Conservation (phyloP, 2,888 invertebrate genomes). For the Luffia ferchaultella region DNA sequence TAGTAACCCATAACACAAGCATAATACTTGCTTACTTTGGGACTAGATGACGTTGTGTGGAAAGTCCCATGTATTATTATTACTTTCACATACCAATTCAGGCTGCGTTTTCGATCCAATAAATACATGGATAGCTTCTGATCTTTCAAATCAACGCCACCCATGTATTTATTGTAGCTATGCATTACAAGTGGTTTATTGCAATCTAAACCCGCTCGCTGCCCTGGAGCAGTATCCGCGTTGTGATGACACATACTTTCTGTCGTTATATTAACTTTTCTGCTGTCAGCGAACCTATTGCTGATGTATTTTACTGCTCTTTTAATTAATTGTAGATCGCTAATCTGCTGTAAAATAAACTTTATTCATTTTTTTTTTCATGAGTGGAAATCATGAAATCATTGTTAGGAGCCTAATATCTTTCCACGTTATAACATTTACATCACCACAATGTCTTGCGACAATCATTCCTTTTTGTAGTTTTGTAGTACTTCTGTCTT, state of each 20-base stretch:
- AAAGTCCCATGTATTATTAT: too few species aligned
- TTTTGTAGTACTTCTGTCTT: not conserved
- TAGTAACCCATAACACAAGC: too few species aligned
- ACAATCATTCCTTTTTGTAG: conserved; percentile 7
- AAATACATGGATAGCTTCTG: conserved; percentile 18
- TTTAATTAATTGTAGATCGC: too few species aligned
- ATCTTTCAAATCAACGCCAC: conserved; percentile 18
- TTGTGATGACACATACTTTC: conserved; percentile 15
- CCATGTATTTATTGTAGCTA: conserved; percentile 19
- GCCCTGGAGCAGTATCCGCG: conserved; percentile 5
- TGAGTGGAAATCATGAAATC: conserved; percentile 11
- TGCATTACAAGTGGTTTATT: conserved; percentile 7
- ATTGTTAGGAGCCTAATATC: conserved; percentile 14
- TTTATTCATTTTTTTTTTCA: too few species aligned
- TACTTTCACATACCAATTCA: conserved; percentile 17
- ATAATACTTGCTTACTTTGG: too few species aligned
- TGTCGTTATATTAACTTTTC: too few species aligned
- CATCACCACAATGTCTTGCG: conserved; percentile 10
- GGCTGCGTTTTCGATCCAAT: conserved; percentile 15
- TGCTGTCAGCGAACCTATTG: too few species aligned
- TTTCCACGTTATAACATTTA: conserved; percentile 16
- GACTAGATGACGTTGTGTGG: too few species aligned
- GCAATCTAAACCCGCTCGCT: conserved; percentile 1
- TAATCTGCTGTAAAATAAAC: too few species aligned
- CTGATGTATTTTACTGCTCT: too few species aligned